phyloP scores from a whole-genome alignment of 2,113 vertebrate genomes.

The Ochotona princeps region DNA sequence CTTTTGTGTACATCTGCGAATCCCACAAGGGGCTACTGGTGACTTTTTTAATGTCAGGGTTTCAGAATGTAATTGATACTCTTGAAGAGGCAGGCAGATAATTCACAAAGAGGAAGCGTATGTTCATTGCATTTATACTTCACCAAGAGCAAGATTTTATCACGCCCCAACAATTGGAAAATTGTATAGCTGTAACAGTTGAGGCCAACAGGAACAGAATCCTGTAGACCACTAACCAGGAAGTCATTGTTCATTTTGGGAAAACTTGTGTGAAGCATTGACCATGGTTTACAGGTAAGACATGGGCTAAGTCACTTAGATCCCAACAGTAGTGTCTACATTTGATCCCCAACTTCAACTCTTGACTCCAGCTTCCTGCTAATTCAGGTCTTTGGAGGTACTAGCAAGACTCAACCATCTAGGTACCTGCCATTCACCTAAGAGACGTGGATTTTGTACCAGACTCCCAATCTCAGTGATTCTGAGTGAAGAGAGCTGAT shows the following conservation, averaged over 20 bases:
- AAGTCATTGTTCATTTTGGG: neutral
- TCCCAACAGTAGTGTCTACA: too few relatives aligned
- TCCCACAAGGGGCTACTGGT: neutral
- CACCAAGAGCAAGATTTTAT: neutral
- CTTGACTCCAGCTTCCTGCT: too few relatives aligned
- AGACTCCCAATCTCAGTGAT: too few relatives aligned
- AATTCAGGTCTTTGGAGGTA: too few relatives aligned
- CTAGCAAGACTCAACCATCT: too few relatives aligned
- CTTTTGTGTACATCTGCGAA: neutral
- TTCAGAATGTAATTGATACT: neutral
- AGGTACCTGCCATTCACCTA: too few relatives aligned
- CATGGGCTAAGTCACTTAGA: too few relatives aligned
- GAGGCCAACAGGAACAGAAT: neutral
- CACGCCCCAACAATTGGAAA: neutral
- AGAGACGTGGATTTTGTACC: too few relatives aligned
- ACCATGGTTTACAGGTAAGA: too few relatives aligned
- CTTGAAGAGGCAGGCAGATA: neutral
- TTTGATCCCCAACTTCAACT: too few relatives aligned
- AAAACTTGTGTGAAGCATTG: neutral
- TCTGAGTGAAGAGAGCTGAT: too few relatives aligned
- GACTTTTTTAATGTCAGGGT: neutral
- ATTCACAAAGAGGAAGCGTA: neutral
- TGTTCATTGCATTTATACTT: neutral
- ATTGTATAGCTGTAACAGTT: neutral
- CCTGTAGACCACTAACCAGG: neutral